Evolutionary conservation across 2,797 vertebrate genomes (phyloP), one percentile per base, ranked within the genome.

Genomic region (Eulemur albifrons): DNA sequence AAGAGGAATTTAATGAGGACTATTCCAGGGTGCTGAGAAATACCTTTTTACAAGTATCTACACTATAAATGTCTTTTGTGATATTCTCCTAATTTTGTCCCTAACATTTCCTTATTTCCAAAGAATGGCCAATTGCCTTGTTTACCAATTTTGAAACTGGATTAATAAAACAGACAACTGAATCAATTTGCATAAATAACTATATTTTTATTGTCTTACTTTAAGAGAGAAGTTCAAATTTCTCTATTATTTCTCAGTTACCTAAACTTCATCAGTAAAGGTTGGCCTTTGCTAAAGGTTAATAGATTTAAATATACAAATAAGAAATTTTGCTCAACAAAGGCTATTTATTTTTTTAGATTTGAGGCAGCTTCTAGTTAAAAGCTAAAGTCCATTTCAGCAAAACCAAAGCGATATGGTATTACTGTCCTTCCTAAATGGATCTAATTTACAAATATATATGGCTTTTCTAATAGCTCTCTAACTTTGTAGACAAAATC

Each of bases 401-500:
- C 77, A 93, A 97, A 97, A 94, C 27, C 70, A 97, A 93, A 93
- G 88, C 80, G 90, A 87, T 45, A 59, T 48, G 73, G 80, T 77
- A 73, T 73, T 86, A 52, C 30, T 95, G 75, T 54, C 70, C 21
- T 93, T 89, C 38, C 61, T 83, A 90, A 97, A 92, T 85, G 92
- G 76, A 88, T 90, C 85, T 87, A 79, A 90, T 96, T 83, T 96
- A 95, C 88, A 96, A 80, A 80, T 80, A 95, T 50, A 81, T 40
- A 92, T 65, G 45, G 70, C 73, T 93, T 93, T 92, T 72, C 59
- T 96, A 59, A 88, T 50, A 89, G 48, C 25, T 92, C 50, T 75
- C 69, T 88, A 93, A 77, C 50, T 50, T 95, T 94, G 88, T 75
- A 91, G 92, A 95, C 9, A 95, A 97, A 97, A 94, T 90, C 48